Evolutionary conservation across 2,888 invertebrate genomes (phyloP).

Genomic region (Vandiemenella viatica): DNA sequence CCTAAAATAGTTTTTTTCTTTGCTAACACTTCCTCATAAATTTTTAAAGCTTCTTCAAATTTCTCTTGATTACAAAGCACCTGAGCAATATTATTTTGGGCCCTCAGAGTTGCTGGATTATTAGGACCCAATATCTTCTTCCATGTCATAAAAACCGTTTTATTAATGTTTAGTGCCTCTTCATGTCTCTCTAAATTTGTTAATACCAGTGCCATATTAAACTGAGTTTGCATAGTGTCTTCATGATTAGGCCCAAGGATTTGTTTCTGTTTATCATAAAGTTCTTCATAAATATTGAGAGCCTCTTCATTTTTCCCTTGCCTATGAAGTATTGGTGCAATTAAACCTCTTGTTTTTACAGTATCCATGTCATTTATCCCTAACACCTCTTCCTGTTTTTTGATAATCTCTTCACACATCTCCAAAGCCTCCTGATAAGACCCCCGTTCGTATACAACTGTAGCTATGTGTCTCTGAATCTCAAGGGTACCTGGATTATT

Average conservation of each 20-base stretch:
- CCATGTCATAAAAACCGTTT: constrained; percentile 7
- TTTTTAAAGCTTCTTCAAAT: constrained; percentile 14
- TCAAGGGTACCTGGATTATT: constrained; percentile 14
- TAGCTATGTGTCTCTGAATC: constrained; percentile 6
- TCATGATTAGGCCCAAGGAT: constrained; percentile 13
- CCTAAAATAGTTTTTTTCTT: constrained; percentile 1
- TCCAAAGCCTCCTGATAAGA: neutral
- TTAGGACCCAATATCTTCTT: constrained; percentile 3
- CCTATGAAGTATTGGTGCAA: constrained; percentile 11
- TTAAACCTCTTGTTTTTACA: neutral
- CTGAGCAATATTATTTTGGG: constrained; percentile 13
- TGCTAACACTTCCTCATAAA: constrained; percentile 7
- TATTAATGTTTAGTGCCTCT: constrained; percentile 12
- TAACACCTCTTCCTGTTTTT: neutral
- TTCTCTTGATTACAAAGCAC: constrained; percentile 12
- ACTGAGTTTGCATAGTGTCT: constrained; percentile 13
- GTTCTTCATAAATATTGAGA: constrained; percentile 11
- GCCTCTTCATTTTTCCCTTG: constrained; percentile 15
- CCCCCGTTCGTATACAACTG: neutral
- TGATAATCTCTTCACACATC: neutral
- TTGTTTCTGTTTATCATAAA: constrained; percentile 13
- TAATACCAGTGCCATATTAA: constrained; percentile 15
- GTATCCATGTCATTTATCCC: neutral
- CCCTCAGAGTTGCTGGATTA: constrained; percentile 1
- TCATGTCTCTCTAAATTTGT: constrained; percentile 10